Evolutionary conservation across 2,888 invertebrate genomes (phyloP).

Genomic region (Nineta flava): DNA sequence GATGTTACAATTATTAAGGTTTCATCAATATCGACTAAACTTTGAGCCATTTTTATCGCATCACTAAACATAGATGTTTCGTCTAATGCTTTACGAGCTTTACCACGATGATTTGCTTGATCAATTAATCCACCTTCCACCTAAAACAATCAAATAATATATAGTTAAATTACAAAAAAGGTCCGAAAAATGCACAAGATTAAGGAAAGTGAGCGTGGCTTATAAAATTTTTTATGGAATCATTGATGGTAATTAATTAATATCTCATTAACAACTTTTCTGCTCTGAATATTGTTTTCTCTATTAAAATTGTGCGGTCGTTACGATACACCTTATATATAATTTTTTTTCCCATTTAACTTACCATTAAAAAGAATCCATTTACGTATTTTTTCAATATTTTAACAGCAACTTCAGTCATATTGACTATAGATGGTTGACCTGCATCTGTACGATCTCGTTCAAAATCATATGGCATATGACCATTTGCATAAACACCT

Average conservation of each 20-base stretch:
- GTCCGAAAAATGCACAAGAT: too few relatives aligned
- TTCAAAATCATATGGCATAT: conserved; percentile 56
- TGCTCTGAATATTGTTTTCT: too few relatives aligned
- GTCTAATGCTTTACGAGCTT: conserved; percentile 56
- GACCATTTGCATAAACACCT: conserved; percentile 70
- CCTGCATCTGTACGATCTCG: conserved; percentile 45
- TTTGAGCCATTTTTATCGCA: conserved; percentile 51
- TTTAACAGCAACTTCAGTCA: conserved; percentile 63
- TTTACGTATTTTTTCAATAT: conserved; percentile 45
- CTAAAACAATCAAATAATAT: conserved; percentile 25
- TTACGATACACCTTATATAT: too few relatives aligned
- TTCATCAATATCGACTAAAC: conserved; percentile 32
- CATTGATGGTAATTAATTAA: too few relatives aligned
- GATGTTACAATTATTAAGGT: conserved; percentile 76
- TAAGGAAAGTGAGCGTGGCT: too few relatives aligned
- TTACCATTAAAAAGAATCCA: conserved; percentile 54
- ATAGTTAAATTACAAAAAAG: neutral
- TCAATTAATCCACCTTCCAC: conserved; percentile 77
- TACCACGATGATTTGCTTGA: conserved; percentile 71
- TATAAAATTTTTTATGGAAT: too few relatives aligned
- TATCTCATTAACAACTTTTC: too few relatives aligned
- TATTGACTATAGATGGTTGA: conserved; percentile 62
- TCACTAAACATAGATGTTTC: conserved; percentile 67
- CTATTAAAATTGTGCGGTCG: too few relatives aligned
- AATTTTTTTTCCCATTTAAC: conserved; percentile 24